These are phyloP conservation scores for Acrobeloides nanus DNA, from an alignment of 2,888 invertebrate genomes.

Conservation along the genomic window DNA sequence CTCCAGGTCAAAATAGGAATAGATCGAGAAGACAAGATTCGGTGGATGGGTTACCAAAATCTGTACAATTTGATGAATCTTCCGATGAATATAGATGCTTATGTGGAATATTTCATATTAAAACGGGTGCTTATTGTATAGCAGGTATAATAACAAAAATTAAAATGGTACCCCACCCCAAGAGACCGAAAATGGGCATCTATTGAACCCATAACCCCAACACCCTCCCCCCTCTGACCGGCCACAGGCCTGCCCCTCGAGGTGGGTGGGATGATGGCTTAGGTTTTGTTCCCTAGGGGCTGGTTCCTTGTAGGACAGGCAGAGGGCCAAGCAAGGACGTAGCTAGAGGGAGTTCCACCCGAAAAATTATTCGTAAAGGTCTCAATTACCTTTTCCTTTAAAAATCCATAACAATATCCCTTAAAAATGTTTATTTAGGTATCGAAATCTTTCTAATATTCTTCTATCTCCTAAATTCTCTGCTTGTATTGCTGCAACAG, in stretches of 20 bases:
- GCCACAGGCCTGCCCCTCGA: too few species aligned
- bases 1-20: constrained; percentile 10
- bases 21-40: constrained; percentile 15
- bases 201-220: too few species aligned
- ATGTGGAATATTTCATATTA: constrained; percentile 52
- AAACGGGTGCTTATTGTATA: constrained; percentile 46
- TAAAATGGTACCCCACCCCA: too few species aligned
- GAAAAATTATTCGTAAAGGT: too few species aligned
- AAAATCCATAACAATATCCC: neutral
- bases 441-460: constrained; percentile 40
- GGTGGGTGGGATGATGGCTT: too few species aligned
- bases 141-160: too few species aligned
- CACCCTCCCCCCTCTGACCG: too few species aligned
- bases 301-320: too few species aligned
- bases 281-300: too few species aligned
- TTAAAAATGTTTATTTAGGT: constrained; percentile 12
- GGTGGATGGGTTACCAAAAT: constrained; percentile 28
- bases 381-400: too few species aligned
- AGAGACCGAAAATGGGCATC: too few species aligned
- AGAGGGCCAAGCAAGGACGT: neutral
- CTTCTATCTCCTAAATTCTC: constrained; percentile 46
- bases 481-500: constrained; percentile 49
- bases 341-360: too few species aligned
- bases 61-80: constrained; percentile 49
- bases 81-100: constrained; percentile 49